A percentile compares a stretch with the other conserved stretches of the same genome.
phyloP scores from a whole-genome alignment of 1,140 invertebrate species.

The Pseudomyrmex flavicornis region DNA sequence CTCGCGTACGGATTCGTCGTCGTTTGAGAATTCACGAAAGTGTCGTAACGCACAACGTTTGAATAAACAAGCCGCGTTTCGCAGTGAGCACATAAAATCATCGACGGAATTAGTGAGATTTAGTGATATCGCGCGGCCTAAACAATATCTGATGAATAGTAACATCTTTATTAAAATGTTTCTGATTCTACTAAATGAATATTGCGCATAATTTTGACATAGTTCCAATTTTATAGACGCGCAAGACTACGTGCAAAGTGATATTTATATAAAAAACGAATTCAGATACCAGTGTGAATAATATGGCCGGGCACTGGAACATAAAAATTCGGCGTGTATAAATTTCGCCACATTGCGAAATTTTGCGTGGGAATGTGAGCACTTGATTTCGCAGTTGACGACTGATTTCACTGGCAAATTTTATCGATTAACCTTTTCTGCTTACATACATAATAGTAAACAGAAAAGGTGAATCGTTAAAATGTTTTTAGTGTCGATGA shows the following conservation, averaged over 20 bases:
- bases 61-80: not conserved
- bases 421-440: constrained; percentile 61
- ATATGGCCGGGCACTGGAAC: not conserved
- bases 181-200: not conserved
- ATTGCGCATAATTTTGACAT: not conserved
- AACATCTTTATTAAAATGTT: not conserved
- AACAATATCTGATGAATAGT: not conserved
- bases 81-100: constrained; percentile 12
- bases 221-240: not conserved
- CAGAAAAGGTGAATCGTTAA: too few relatives aligned
- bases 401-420: constrained; percentile 18
- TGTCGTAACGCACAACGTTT: constrained; percentile 31
- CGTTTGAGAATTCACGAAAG: constrained; percentile 33
- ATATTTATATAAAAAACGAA: not conserved
- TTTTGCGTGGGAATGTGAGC: not conserved
- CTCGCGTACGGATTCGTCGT: not conserved
- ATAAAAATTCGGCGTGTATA: constrained; percentile 42
- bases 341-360: constrained; percentile 34
- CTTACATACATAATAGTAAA: not conserved
- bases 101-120: constrained; percentile 28
- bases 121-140: constrained; percentile 15
- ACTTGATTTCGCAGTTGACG: constrained; percentile 24
- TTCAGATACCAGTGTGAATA: not conserved
- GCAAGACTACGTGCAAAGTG: not conserved
- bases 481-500: not conserved